A percentile compares a stretch with the other conserved stretches of the same genome.
phyloP scores from a whole-genome alignment of 1,140 invertebrate genomes.

The Daktulosphaira vitifoliae region DNA sequence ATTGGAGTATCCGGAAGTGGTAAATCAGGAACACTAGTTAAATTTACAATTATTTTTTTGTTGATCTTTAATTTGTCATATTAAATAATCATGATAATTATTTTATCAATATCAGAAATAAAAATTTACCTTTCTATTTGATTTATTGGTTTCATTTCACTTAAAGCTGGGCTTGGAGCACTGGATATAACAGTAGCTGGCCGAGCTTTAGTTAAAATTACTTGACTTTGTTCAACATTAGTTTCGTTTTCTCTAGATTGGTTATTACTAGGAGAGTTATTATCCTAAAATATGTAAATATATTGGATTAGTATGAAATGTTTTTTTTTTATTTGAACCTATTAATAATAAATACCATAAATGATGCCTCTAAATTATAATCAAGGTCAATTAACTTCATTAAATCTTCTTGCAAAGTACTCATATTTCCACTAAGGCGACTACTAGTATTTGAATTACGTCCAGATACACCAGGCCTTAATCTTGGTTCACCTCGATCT shows the following conservation, averaged over 20 bases:
- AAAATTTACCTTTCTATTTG: slow-evolving; percentile 52
- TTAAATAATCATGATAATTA: too few species aligned
- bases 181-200: slow-evolving; percentile 64
- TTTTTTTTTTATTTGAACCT: too few species aligned
- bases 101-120: too few species aligned
- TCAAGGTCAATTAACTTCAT: slow-evolving; percentile 83
- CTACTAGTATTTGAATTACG: slow-evolving; percentile 44
- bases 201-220: slow-evolving; percentile 61
- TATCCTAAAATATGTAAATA: not conserved
- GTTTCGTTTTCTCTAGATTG: slow-evolving; percentile 6
- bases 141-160: slow-evolving; percentile 48
- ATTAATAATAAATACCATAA: slow-evolving; percentile 12
- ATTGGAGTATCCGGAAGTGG: slow-evolving; percentile 50
- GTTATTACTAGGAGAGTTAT: slow-evolving; percentile 23
- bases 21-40: slow-evolving; percentile 43
- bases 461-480: slow-evolving; percentile 46
- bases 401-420: slow-evolving; percentile 75
- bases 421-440: slow-evolving; percentile 56
- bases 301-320: too few species aligned
- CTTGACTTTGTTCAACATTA: slow-evolving; percentile 44
- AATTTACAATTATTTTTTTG: too few species aligned
- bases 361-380: slow-evolving; percentile 42
- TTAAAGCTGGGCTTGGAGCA: slow-evolving; percentile 52
- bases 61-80: too few species aligned
- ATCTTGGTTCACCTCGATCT: slow-evolving; percentile 46